Base-by-base conservation (phyloP, 2,888 invertebrate species). In the Zaprionus bogoriensis region DNA sequence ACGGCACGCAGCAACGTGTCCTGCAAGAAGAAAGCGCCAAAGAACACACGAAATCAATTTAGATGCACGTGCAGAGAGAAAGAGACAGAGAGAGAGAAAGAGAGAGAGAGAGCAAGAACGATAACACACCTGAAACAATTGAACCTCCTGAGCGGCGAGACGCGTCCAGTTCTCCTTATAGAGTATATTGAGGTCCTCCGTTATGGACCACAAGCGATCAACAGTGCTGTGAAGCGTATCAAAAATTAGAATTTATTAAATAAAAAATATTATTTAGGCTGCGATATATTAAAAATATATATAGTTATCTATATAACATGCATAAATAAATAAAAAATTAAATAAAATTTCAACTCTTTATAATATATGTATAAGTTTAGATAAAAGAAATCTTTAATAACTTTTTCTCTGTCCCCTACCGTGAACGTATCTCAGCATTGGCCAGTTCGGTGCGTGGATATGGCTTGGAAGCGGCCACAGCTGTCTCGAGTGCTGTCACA, bases 91-190 rank as follows among this genome's bases (percentile, higher is more conserved):
- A 30, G 14, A 6, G 22, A 14, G 32, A 4, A 36, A 9, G 50
- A 25, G 10, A 20, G 14, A 12, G 6, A 22, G 25, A n/a, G n/a
- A 6, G 12, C 1, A 5, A 42, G n/a, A 36, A 10, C 6, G 6
- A 5, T 5, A n/a, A 9, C 75, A 92, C 78, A 95, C 94, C 91
- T 97, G 96, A 89, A 97, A 97, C 86, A 95, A 94, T 90, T 95
- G 93, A 76, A 98, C 95, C 90, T 96, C 96, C 74, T 95, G 94
- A n/a, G 96, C 96, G 0, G 97, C 97, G 68, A 96, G 90, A 72
- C 94, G 93, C 12, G 97, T 97, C 97, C 98, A 98, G 90, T 98
- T 98, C 84, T 96, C 96, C 87, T 96, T 95, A 89, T 97, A 96
- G 57, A 98, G 92, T 77, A 98, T 96, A 89, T 98, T 98, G 54